Base-by-base conservation (phyloP, 1,140 invertebrate species). In the Drosophila lini region DNA sequence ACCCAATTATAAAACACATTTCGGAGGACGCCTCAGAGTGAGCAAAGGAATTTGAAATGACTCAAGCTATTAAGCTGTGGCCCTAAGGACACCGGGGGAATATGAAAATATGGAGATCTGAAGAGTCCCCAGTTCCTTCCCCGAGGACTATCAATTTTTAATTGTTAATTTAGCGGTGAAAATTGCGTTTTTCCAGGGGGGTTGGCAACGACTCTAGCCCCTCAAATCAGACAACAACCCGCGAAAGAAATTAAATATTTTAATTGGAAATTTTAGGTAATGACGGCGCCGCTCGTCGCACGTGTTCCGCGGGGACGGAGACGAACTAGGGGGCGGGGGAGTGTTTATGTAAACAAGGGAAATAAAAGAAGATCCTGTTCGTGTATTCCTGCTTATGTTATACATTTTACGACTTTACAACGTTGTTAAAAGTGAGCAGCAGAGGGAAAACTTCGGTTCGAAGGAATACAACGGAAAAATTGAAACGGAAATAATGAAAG, bases 401-500 rank as follows among this genome's bases (percentile, higher is more conserved):
- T 75, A 60, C 77, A 80, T 81, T 81, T 69, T 89, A 89, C 84
- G 81, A 89, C 74, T 89, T 89, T 89, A 89, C 78, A 90, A 89
- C 69, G 78, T 83, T 89, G 84, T 89, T 89, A 89, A 89, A 89
- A 73, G 77, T 75, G 80, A 75, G 73, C 83, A 88, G 67, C 65
- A 63, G 60, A 32, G 32, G 31, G 32, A 56, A 55, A 63, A 56
- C 31, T 67, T 58, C 47, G 57, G 65, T 80, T 88, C 76, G 48
- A 65, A 67, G 80, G 82, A 82, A 86, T 55, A 88, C 80, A 88
- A 88, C 76, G 71, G 83, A 83, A 83, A 88, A 89, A 89, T 84
- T 89, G 78, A 89, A 89, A 89, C 84, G 84, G 84, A 89, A 89
- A 89, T 89, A 89, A 89, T 89, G 84, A 89, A 89, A 89, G 84